Evolutionary conservation across 2,888 invertebrate genomes (phyloP), one percentile per base, ranked within the genome.

Genomic region (Mechanitis messenoides): DNA sequence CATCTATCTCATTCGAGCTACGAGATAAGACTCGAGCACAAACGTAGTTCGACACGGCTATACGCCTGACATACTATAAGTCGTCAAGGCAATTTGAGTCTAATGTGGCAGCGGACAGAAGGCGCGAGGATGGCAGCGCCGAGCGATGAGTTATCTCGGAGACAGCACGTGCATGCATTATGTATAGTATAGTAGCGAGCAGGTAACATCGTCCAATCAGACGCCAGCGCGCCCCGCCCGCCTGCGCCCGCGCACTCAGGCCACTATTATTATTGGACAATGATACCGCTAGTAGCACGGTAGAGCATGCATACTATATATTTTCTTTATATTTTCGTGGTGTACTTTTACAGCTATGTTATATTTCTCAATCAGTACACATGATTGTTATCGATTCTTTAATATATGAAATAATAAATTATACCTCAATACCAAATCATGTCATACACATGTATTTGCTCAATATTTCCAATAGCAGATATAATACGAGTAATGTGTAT

Each of bases 201-300:
- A 68, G 71, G 69, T 63, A 59, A 54, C 62, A 58, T 64, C 67
- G 68, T 56, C 69, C 69, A 68, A 69, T 70, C 69, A 67, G 68
- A 66, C 53, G 68, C 56, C 60, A 56, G 60, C 61, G 64, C 69
- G 68, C 69, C 67, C 67, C 65, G 68, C 71, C 68, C 69, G 65
- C 68, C 62, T 53, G 66, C 61, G 58, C 31, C 55, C 55, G 57
- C 57, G 58, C 58, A 31, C 60, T 12, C 58, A 46, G 47, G 50
- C 56, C 60, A 35, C 45, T 50, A 31, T 50, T 56, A 47, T 59
- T 55, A 65, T 68, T 68, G 68, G 63, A 65, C 66, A 45, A 55
- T 56, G 63, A 56, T 58, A 64, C 61, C 61, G 62, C 59, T 60
- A 20, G 53, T 54, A 33, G 45, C 53, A 35, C 63, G 54, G 55